Evolutionary conservation across 2,888 invertebrate species (phyloP), one percentile per base, ranked within the genome.

Genomic region (Bibio marci): DNA sequence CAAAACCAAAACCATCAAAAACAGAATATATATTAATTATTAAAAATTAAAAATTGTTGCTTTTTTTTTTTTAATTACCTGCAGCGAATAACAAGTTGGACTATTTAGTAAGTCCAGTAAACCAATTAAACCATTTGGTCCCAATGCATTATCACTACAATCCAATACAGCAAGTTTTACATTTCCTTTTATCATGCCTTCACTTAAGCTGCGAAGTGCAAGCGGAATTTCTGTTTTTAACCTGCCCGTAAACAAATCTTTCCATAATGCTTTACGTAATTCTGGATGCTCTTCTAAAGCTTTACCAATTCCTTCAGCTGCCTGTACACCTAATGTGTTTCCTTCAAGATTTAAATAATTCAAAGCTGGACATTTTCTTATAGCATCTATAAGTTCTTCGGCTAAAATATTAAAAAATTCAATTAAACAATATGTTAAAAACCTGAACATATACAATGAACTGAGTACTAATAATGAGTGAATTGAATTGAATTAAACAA

Each of bases 111-210:
- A 65, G 13, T 78, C 74, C 0, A 82, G 81, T 10, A 97, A 65
- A 0, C 91, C 92, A 47, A 80, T 73, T 34, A 94, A 85, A 19
- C 94, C 97, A 48, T 91, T 85, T 0, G 95, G 94, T 0, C 95
- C 97, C 49, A 97, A 81, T 0, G 97, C 97, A 61, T 97, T 95
- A 62, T 98, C 95, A 57, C 94, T 94, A 8, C 98, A 69, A 54
- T 98, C 92, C 10, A 98, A 60, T 39, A 86, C 82, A 0, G 76
- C 73, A 1, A 98, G 69, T 2, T 74, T 68, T 0, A 87, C 86
- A 0, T 77, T 76, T 0, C 92, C 86, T 5, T 64, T 53, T 41
- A 85, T 82, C 50, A 98, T 70, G 0, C 88, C 91, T 35, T 69
- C 70, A 1, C 91, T 85, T 0, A 95, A 67, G 41, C 69, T 69